phyloP scores from a whole-genome alignment of 2,797 vertebrate genomes.

The Neopelma chrysocephalum region DNA sequence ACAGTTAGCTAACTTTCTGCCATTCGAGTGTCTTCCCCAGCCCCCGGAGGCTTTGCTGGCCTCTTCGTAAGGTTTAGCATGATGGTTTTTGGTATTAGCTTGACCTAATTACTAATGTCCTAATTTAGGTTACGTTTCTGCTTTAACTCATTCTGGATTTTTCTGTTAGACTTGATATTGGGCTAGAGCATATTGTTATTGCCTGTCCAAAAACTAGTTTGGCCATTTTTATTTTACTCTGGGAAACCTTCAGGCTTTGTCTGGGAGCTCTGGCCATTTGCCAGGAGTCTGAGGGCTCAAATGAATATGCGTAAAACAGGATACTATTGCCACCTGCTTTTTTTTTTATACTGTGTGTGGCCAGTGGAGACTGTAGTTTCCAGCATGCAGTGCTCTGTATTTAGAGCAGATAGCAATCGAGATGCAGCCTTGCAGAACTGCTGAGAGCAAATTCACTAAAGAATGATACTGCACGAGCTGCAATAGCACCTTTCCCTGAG shows the following conservation, averaged over 20 bases:
- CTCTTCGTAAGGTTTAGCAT: neutral
- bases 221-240: neutral
- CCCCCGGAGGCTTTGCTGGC: neutral
- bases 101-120: slow-evolving; percentile 54
- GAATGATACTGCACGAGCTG: neutral
- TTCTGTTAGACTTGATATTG: neutral
- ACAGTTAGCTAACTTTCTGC: slow-evolving; percentile 44
- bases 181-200: neutral
- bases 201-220: neutral
- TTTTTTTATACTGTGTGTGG: neutral
- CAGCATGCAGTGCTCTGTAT: neutral
- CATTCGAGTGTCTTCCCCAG: neutral
- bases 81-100: slow-evolving; percentile 45
- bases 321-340: neutral
- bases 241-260: neutral
- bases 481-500: neutral
- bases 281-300: neutral
- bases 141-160: slow-evolving; percentile 21
- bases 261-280: neutral
- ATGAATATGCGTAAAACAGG: neutral
- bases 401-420: slow-evolving; percentile 11
- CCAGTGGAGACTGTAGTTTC: neutral
- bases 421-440: neutral
- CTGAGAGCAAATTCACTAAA: neutral
- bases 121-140: slow-evolving; percentile 38